Evolutionary conservation across 2,888 invertebrate species (phyloP).

Genomic region (Pycnomerus fuliginosus): DNA sequence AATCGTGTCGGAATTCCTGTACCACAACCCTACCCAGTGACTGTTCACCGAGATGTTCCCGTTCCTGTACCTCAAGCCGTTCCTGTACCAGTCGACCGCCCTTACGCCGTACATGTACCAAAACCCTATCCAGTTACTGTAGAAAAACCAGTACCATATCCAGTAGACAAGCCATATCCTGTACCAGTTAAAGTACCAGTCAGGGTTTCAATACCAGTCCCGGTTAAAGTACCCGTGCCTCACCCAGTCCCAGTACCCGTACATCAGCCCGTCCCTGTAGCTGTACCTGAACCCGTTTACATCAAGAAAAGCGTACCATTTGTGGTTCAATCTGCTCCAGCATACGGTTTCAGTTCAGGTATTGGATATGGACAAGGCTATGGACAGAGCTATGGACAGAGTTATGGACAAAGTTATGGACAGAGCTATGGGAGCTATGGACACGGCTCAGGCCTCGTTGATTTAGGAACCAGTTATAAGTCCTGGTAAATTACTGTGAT

Average conservation of each 20-base stretch:
- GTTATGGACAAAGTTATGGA: too few relatives aligned
- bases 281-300: constrained; percentile 53
- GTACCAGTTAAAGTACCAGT: constrained; percentile 54
- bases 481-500: too few relatives aligned
- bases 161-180: constrained; percentile 54
- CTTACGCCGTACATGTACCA: constrained; percentile 53
- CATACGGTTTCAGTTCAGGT: too few relatives aligned
- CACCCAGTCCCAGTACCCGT: constrained; percentile 52
- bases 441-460: too few relatives aligned
- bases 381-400: too few relatives aligned
- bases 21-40: constrained; percentile 57
- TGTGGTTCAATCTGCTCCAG: too few relatives aligned
- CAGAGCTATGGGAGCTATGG: too few relatives aligned
- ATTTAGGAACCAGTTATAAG: too few relatives aligned
- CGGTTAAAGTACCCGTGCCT: constrained; percentile 45
- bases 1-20: constrained; percentile 55
- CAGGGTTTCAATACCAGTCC: constrained; percentile 46
- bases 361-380: too few relatives aligned
- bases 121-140: constrained; percentile 56
- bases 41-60: constrained; percentile 56
- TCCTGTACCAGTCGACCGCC: constrained; percentile 55
- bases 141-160: constrained; percentile 57
- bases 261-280: constrained; percentile 54
- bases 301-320: constrained; percentile 38
- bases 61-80: constrained; percentile 52